phyloP scores from a whole-genome alignment of 1,140 invertebrate genomes.

The Diachasma alloeum region DNA sequence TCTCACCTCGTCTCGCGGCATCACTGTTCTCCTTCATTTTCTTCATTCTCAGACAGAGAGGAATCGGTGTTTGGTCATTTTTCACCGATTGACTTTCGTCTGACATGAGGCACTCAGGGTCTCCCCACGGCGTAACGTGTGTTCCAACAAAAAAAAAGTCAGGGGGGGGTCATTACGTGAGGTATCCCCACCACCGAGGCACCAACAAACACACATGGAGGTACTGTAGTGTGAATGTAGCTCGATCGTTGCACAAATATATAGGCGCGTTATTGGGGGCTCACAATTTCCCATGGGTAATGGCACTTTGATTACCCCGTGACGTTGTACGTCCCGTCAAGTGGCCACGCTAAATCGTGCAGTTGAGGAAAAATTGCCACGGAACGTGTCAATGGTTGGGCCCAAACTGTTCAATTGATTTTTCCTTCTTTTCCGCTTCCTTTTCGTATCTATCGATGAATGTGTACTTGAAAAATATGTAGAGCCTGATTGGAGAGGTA shows the following conservation, averaged over 20 bases:
- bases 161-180: too few relatives aligned
- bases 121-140: slow-evolving; percentile 38
- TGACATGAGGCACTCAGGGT: slow-evolving; percentile 48
- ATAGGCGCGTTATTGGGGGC: slow-evolving; percentile 40
- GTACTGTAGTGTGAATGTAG: too few relatives aligned
- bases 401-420: background rate
- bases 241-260: slow-evolving; percentile 31
- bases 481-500: background rate
- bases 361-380: slow-evolving; percentile 39
- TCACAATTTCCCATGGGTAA: slow-evolving; percentile 64
- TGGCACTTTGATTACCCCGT: slow-evolving; percentile 63
- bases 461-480: background rate
- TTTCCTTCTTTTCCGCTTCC: background rate
- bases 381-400: background rate
- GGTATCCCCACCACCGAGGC: too few relatives aligned
- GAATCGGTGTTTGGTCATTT: slow-evolving; percentile 42
- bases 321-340: slow-evolving; percentile 57
- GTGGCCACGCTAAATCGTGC: slow-evolving; percentile 50
- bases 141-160: background rate
- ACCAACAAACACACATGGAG: background rate
- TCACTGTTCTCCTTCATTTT: background rate
- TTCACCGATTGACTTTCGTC: slow-evolving; percentile 56
- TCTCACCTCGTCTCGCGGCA: too few relatives aligned
- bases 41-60: background rate
- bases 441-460: background rate